phyloP scores from a whole-genome alignment of 2,113 vertebrate genomes.

The Dasyprocta punctata region DNA sequence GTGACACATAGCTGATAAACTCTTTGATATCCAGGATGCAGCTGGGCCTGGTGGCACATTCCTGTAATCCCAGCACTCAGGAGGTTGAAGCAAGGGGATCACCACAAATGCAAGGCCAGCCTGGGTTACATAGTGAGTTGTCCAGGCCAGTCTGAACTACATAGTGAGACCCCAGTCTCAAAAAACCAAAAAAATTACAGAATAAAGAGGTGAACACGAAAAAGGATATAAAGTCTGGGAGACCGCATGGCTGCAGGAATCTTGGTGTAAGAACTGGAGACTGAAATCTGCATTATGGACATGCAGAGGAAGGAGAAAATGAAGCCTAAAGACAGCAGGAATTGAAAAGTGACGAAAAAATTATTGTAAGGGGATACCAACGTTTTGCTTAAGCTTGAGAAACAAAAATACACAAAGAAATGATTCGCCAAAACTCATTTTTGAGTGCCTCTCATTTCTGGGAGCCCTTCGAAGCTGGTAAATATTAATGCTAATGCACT shows the following conservation, averaged over 20 bases:
- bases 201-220: background rate
- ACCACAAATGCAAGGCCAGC: background rate
- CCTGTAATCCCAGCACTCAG: background rate
- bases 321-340: background rate
- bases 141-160: too few species aligned
- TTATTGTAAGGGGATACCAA: background rate
- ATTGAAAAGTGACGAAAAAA: background rate
- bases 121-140: too few species aligned
- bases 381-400: background rate
- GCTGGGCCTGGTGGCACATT: background rate
- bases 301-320: background rate
- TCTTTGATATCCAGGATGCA: background rate
- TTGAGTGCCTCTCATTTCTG: slow-evolving; percentile 4
- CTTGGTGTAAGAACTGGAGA: background rate
- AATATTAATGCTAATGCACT: slow-evolving; percentile 45
- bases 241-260: background rate
- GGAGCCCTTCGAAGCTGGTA: slow-evolving; percentile 45
- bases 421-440: background rate
- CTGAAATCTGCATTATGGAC: background rate
- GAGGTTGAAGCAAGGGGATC: background rate
- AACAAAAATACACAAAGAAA: slow-evolving; percentile 50
- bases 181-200: background rate
- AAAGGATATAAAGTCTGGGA: background rate
- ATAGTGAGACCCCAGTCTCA: too few species aligned
- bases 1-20: background rate